Percentiles rank a stretch among this genome's conserved stretches.
These are phyloP conservation scores for Eulemur rubriventer DNA, from an alignment of 2,797 vertebrate species.

Conservation along the genomic window DNA sequence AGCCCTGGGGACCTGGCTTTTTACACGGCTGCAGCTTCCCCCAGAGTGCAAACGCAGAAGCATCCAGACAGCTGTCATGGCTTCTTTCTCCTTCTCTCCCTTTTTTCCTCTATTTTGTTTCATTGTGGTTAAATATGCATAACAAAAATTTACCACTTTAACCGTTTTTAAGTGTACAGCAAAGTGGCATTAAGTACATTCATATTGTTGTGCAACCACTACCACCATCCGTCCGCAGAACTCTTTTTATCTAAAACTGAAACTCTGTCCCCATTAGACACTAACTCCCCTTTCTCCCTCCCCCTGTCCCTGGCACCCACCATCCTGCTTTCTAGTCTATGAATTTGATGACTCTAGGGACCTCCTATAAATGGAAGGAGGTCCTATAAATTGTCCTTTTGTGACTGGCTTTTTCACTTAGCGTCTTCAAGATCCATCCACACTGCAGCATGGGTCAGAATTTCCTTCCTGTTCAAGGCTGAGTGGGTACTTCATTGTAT, in stretches of 20 bases:
- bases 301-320: no score
- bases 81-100: neutral
- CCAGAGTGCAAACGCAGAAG: neutral
- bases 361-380: neutral
- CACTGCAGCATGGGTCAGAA: neutral
- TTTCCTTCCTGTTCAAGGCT: neutral
- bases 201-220: no score
- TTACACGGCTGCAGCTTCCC: neutral
- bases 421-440: neutral
- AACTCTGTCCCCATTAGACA: neutral
- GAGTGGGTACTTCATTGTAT: rapidly evolving
- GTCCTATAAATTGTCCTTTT: neutral
- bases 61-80: no score
- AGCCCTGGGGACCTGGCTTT: neutral
- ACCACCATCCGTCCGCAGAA: neutral
- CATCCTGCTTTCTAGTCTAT: neutral
- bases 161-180: neutral
- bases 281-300: neutral
- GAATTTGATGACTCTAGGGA: neutral
- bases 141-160: neutral
- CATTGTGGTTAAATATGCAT: neutral
- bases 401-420: neutral
- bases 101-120: neutral
- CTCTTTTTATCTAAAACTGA: neutral
- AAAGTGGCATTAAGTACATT: neutral